A percentile compares a stretch with the other conserved stretches of the same genome.
Conservation (phyloP, 2,113 vertebrate genomes). For the Acrocephalus arundinaceus region DNA sequence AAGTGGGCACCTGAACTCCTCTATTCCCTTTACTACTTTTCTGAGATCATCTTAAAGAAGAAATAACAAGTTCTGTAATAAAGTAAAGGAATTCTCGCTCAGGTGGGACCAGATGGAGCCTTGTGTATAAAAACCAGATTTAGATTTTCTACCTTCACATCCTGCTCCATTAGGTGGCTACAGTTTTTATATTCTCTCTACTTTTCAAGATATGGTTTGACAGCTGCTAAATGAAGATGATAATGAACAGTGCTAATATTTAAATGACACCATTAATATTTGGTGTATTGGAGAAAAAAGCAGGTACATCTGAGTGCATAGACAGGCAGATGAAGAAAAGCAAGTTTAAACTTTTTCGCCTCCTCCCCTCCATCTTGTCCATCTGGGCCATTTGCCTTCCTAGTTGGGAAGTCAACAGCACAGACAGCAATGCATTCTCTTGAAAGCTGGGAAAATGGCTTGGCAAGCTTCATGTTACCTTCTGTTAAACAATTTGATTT, state of each 20-base stretch:
- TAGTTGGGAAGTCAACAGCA: background rate
- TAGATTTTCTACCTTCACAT: background rate
- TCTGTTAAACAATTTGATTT: background rate
- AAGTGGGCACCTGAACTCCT: background rate
- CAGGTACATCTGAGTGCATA: background rate
- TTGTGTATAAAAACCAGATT: background rate
- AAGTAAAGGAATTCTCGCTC: background rate
- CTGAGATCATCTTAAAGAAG: background rate
- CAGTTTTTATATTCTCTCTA: background rate
- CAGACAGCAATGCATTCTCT: background rate
- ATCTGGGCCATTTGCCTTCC: constrained; percentile 16
- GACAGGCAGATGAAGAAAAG: background rate
- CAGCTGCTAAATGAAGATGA: background rate
- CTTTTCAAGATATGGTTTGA: background rate
- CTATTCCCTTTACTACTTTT: background rate
- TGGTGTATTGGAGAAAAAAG: background rate
- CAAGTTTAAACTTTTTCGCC: background rate
- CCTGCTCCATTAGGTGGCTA: background rate
- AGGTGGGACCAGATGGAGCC: background rate
- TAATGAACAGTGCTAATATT: background rate
- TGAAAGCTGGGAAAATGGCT: constrained; percentile 15
- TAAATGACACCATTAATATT: background rate
- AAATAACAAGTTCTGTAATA: background rate
- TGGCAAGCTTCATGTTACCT: constrained; percentile 5
- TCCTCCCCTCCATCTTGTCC: background rate